Evolutionary conservation across 2,113 vertebrate species (phyloP).

Genomic region (Sturnira hondurensis): DNA sequence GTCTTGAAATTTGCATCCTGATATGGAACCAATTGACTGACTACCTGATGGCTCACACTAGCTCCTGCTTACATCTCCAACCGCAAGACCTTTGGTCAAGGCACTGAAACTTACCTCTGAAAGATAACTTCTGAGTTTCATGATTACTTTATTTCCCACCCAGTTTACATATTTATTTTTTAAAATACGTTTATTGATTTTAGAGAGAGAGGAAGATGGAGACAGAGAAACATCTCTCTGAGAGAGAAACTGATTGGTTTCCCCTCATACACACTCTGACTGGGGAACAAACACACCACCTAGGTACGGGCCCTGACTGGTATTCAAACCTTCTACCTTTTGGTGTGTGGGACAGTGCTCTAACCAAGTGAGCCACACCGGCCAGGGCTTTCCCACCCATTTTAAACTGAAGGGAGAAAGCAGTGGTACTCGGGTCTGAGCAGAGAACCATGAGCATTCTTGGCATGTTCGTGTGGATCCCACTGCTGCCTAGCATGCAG

Average conservation of each 20-base stretch:
- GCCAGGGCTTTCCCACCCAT: background rate
- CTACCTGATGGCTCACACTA: background rate
- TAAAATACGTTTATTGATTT: no score
- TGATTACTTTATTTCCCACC: background rate
- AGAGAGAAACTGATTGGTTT: no score
- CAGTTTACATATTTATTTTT: background rate
- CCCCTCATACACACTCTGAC: no score
- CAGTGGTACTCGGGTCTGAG: background rate
- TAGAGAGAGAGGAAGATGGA: no score
- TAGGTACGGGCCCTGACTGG: no score
- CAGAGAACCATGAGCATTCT: background rate
- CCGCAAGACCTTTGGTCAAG: background rate
- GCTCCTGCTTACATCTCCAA: background rate
- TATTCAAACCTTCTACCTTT: no score
- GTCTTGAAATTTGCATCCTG: background rate
- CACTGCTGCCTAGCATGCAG: background rate
- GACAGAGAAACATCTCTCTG: no score
- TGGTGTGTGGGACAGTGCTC: no score
- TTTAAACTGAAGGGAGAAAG: background rate
- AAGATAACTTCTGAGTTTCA: background rate
- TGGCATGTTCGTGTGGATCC: no score
- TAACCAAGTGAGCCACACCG: no score
- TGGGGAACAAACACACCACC: no score
- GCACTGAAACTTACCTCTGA: background rate
- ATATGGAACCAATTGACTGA: background rate